A percentile compares a stretch with the other conserved stretches of the same genome.
phyloP scores from a whole-genome alignment of 2,888 invertebrate genomes.

The Petrolisthes cinctipes region DNA sequence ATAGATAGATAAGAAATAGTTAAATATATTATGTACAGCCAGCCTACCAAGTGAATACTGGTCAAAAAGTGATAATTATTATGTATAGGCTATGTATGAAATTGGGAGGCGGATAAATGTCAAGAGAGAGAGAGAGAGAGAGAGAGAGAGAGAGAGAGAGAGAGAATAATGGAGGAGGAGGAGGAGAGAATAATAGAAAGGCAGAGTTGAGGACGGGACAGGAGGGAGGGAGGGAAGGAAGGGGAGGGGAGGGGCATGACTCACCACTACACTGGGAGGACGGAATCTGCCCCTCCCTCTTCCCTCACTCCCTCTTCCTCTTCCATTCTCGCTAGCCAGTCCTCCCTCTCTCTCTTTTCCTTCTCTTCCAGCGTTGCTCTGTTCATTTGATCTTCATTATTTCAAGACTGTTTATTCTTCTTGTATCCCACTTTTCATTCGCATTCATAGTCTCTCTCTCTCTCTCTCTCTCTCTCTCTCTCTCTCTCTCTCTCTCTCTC shows the following conservation, averaged over 20 bases:
- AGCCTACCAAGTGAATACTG: too few species aligned
- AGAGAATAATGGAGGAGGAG: neutral
- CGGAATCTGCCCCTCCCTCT: neutral
- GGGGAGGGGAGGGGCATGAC: neutral
- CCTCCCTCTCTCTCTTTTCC: neutral
- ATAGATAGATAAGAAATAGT: too few species aligned
- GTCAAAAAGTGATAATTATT: too few species aligned
- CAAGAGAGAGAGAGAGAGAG: neutral
- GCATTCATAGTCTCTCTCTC: neutral
- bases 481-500: neutral
- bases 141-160: slow-evolving; percentile 14
- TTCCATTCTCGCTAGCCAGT: neutral
- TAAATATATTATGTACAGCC: too few species aligned
- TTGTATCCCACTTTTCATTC: neutral
- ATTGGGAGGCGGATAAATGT: neutral
- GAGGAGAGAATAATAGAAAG: neutral
- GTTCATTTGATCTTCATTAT: neutral
- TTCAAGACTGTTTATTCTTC: neutral
- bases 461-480: neutral
- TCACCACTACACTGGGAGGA: neutral
- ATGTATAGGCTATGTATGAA: too few species aligned
- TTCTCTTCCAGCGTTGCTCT: neutral
- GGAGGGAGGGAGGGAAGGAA: neutral
- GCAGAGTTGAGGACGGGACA: neutral
- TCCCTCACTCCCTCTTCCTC: neutral